Evolutionary conservation across 2,113 vertebrate species (phyloP), one percentile per base, ranked within the genome.

Genomic region (Gymnobelideus leadbeateri): DNA sequence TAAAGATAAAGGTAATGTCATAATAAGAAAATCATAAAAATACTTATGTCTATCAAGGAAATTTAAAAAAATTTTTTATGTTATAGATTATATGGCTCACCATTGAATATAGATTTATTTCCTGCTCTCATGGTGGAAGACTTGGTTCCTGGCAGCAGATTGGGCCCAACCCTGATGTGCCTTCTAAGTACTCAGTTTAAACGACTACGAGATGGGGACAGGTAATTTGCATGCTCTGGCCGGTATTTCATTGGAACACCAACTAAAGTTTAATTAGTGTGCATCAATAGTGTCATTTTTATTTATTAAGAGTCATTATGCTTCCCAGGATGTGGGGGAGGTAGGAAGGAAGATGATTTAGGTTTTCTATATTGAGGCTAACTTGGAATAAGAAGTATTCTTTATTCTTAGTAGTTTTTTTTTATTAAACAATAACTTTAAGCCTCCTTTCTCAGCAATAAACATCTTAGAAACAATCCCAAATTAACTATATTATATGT

Each of bases 41-140:
- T 23, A 43, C n/a, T 43, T 1, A 0, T 51, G 0, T 2, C 52
- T 37, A 3, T 8, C 0, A 0, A 14, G 50, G 28, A 12, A 0
- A 9, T 26, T 19, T 11, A 37, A 46, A 12, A 49, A 31, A 23
- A 21, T 19, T 9, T 2, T 50, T 97, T 28, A 96, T 50, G 91
- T 93, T 61, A 0, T 94, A 99, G 99, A 97, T 98, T 99, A 9
- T 99, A 99, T 51, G 99, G 99, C 37, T 99, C 99, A 0, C 99
- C 99, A 0, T 98, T 99, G 96, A 99, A 99, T 97, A 97, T 99
- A 21, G 99, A 99, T 97, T 96, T 99, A 7, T 99, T 99, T 98
- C 99, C 99, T 0, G 99, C 99, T n/a, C 98, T 99, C 93, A 99
- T 99, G 99, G 99, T 99, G 89, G 99, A 99, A 97, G 99, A 99